These are phyloP conservation scores for Cheilosia soror DNA, from an alignment of 2,888 invertebrate genomes.

Conservation along the genomic window DNA sequence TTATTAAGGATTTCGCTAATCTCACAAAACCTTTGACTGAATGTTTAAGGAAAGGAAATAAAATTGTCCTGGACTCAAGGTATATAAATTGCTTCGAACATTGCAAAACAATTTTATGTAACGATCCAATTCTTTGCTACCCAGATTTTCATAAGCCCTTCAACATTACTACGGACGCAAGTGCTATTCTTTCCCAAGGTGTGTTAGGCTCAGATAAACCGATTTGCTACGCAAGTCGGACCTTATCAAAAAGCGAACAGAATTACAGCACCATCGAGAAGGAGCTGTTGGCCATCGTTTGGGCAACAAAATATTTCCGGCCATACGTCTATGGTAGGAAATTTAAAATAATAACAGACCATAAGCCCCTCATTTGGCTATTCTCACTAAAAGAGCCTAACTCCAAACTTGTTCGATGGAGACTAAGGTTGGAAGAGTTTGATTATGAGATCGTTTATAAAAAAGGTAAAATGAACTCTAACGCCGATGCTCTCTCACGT, in stretches of 20 bases:
- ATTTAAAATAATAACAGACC: neutral
- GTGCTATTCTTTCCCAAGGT: constrained; percentile 59
- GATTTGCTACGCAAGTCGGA: constrained; percentile 54
- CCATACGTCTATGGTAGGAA: too few relatives aligned
- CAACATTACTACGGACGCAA: constrained; percentile 62
- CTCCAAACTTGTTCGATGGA: constrained; percentile 48
- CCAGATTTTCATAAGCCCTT: constrained; percentile 63
- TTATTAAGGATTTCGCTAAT: constrained; percentile 46
- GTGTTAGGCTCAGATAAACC: constrained; percentile 41
- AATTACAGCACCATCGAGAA: constrained; percentile 67
- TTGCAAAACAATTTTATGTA: constrained; percentile 43
- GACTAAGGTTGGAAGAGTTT: constrained; percentile 38
- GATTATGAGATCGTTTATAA: constrained; percentile 49
- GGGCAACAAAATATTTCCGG: too few relatives aligned
- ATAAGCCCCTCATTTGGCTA: constrained; percentile 77
- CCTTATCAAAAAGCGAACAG: constrained; percentile 45
- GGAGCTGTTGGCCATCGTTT: constrained; percentile 62
- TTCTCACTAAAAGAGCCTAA: constrained; percentile 53
- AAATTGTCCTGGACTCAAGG: constrained; percentile 5
- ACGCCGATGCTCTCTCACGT: constrained; percentile 10
- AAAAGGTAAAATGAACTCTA: constrained; percentile 43
- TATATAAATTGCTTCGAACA: constrained; percentile 46
- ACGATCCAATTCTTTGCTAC: constrained; percentile 33
- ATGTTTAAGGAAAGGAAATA: constrained; percentile 62
- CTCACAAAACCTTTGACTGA: constrained; percentile 71